These are phyloP conservation scores for Drosophila rellima DNA, from an alignment of 2,888 invertebrate genomes.

Conservation along the genomic window DNA sequence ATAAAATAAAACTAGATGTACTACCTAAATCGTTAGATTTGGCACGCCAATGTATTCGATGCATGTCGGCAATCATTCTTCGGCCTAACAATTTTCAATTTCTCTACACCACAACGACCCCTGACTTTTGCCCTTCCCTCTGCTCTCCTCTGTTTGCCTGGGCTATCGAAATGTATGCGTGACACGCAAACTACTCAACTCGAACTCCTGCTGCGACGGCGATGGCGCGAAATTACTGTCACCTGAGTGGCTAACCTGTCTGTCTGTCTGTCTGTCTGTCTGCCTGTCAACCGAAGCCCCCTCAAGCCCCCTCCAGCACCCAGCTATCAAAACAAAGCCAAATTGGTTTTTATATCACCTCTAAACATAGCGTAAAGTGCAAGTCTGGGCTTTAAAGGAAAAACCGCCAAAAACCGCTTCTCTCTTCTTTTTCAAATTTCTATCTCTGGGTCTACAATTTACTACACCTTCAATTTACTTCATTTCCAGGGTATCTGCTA, in stretches of 20 bases:
- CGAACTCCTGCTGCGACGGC: conserved; percentile 28
- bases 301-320: neutral
- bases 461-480: neutral
- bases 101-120: conserved; percentile 20
- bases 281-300: neutral
- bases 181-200: conserved; percentile 58
- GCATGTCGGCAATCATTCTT: conserved; percentile 78
- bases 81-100: conserved; percentile 69
- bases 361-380: conserved; percentile 2
- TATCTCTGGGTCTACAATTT: neutral
- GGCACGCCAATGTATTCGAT: conserved; percentile 69
- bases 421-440: neutral
- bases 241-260: conserved; percentile 52
- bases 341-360: conserved; percentile 19
- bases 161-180: conserved; percentile 54
- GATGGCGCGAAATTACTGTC: conserved; percentile 68
- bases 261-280: no score
- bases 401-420: neutral
- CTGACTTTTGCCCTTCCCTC: neutral
- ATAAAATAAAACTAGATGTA: conserved; percentile 50
- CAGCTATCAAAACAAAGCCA: conserved; percentile 3
- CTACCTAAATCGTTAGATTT: conserved; percentile 61
- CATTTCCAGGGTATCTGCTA: conserved; percentile 13
- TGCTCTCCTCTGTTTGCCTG: neutral
- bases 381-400: conserved; percentile 11